Conservation (phyloP, 2,113 vertebrate genomes). For the Oreochromis niloticus region DNA sequence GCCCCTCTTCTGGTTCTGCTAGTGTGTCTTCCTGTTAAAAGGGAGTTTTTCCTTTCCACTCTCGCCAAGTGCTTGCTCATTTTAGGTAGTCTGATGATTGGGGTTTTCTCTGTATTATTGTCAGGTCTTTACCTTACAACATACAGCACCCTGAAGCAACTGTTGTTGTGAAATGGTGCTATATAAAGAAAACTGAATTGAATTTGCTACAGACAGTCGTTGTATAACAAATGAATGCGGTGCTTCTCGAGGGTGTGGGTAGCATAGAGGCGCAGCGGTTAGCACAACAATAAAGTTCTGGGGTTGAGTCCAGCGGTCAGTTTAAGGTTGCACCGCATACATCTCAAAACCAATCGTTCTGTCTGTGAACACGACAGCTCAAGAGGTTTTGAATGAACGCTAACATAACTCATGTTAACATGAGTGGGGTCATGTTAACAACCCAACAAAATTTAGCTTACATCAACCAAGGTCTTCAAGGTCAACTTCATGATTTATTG, state of each 20-base stretch:
- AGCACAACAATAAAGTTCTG: neutral
- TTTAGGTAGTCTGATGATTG: neutral
- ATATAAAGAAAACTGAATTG: neutral
- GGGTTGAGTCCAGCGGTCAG: neutral
- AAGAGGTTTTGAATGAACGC: neutral
- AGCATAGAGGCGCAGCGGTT: neutral
- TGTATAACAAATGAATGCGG: neutral
- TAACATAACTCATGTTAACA: too few species aligned
- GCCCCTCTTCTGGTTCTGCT: neutral
- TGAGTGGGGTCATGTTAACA: neutral
- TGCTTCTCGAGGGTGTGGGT: neutral
- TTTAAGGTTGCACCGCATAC: neutral
- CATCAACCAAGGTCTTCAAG: fast-evolving
- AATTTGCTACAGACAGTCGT: neutral
- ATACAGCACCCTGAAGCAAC: neutral
- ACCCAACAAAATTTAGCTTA: neutral
- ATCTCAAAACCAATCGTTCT: neutral
- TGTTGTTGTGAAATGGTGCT: neutral
- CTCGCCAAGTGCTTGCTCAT: fast-evolving
- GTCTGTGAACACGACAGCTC: neutral
- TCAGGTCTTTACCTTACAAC: neutral
- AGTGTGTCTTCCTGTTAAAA: neutral
- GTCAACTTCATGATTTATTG: neutral
- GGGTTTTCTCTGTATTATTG: neutral
- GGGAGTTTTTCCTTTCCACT: neutral